Conservation (phyloP, 2,797 vertebrate genomes). For the Notolabrus celidotus region DNA sequence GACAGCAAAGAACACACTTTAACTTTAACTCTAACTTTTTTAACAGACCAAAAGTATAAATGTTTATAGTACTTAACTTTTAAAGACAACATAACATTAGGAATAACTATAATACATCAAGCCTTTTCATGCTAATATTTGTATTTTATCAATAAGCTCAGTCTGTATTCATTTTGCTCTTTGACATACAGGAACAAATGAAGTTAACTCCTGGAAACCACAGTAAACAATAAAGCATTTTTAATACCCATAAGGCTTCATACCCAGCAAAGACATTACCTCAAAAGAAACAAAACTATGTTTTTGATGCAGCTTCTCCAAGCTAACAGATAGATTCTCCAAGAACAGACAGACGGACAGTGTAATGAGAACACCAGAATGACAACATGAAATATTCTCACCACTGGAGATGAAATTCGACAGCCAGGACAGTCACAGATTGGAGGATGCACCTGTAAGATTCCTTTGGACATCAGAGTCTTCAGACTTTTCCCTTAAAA, state of each 20-base stretch:
- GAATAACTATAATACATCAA: not conserved
- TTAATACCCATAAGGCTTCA: not conserved
- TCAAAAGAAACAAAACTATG: slow-evolving; percentile 4
- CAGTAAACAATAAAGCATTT: not conserved
- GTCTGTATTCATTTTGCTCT: not conserved
- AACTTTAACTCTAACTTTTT: not conserved
- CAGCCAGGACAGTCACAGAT: slow-evolving; percentile 99
- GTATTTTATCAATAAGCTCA: not conserved
- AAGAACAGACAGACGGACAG: not conserved
- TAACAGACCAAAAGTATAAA: not conserved
- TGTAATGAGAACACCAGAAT: not conserved
- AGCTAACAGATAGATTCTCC: not conserved
- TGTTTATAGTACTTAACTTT: not conserved
- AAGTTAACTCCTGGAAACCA: slow-evolving; percentile 1
- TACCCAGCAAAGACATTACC: not conserved
- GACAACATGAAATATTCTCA: slow-evolving; percentile 85
- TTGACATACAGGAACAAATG: slow-evolving; percentile 4
- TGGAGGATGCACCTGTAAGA: slow-evolving; percentile 99
- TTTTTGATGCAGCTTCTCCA: not conserved
- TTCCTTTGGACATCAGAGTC: slow-evolving; percentile 99
- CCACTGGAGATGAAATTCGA: slow-evolving; percentile 99
- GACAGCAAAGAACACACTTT: not conserved
- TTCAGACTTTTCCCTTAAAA: slow-evolving; percentile 97
- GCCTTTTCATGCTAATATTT: not conserved
- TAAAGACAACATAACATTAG: not conserved